Evolutionary conservation across 35 echinoderm and acorn worm genomes (phyloP), one percentile per base, ranked within the genome.

Genomic region (Ptychodera flava): DNA sequence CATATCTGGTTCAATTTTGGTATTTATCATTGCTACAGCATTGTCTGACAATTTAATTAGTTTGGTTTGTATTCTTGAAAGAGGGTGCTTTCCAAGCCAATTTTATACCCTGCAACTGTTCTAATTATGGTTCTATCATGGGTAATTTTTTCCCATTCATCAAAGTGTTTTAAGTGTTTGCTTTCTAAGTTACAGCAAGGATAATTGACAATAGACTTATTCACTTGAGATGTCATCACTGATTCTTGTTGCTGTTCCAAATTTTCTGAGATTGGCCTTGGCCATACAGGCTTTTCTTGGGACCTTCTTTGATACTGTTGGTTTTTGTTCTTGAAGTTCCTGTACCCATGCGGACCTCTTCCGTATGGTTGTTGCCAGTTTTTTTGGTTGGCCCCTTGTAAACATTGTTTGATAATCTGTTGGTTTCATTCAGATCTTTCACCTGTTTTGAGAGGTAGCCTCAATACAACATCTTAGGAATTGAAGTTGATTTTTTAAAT

Each of bases 71-170:
- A 77, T 29, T 76, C 78, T 29, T 79, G 35, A 77, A 35, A 80
- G 77, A 35, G 80, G 32, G n/a, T n/a, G n/a, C n/a, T n/a, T n/a
- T n/a, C n/a, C n/a, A 87, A 87, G 6, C 79, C 85, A 78, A 87
- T 78, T 87, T 87, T 78, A 28, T 78, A n/a, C 64, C 85, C 76
- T 35, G 77, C 79, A 38, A 87, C 77, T 32, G 85, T 87, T 87
- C 79, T 53, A 36, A 87, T 28, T 32, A 87, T 34, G 35, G 36
- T 77, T n/a, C 77, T 1, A 78, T 87, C 85, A 78, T 38, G 29
- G 15, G 84, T 85, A 75, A 85, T 85, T 31, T 35, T 31, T 31
- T 36, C 52, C 84, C 37, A 85, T 75, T 1, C 37, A 31, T 85
- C 37, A 31, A 75, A n/a, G n/a, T n/a, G n/a, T n/a, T n/a, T n/a